Evolutionary conservation across 2,797 vertebrate genomes (phyloP).

Genomic region (Florisuga fusca): DNA sequence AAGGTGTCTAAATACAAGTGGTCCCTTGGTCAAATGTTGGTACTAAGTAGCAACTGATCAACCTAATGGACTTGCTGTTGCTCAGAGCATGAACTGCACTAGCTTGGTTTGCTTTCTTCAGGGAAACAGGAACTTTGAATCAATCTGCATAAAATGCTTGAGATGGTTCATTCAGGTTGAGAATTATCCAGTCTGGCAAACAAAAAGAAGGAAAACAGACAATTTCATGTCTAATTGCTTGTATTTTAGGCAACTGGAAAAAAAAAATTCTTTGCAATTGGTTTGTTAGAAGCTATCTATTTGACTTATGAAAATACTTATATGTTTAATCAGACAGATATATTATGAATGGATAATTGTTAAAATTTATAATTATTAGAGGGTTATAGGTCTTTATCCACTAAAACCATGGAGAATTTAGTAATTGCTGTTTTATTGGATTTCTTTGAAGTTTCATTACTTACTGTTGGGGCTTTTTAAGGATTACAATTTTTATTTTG

Average conservation of each 20-base stretch:
- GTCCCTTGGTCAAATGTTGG: not conserved
- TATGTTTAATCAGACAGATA: slow-evolving; percentile 39
- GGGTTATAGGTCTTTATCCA: slow-evolving; percentile 50
- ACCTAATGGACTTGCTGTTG: not conserved
- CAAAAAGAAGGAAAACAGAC: not conserved
- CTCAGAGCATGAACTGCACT: not conserved
- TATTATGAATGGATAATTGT: slow-evolving; percentile 28
- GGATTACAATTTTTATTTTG: slow-evolving; percentile 33
- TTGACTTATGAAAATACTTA: slow-evolving; percentile 20
- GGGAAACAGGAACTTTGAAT: not conserved
- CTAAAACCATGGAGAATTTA: slow-evolving; percentile 66
- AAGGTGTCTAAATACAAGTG: not conserved
- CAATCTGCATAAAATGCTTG: not conserved
- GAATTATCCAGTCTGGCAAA: not conserved
- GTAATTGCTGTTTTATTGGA: slow-evolving; percentile 55
- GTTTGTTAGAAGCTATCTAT: not conserved
- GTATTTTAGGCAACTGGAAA: not conserved
- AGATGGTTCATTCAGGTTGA: not conserved
- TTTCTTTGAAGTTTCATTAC: slow-evolving; percentile 53
- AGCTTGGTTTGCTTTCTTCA: not conserved
- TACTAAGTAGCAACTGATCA: not conserved
- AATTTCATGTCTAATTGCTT: not conserved
- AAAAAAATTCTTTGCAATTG: not conserved
- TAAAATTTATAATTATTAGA: slow-evolving; percentile 50
- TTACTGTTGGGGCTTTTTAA: slow-evolving; percentile 36